Percentiles rank a stretch among this genome's conserved stretches.
phyloP scores from a whole-genome alignment of 2,113 vertebrate species.

The Gopherus evgoodei region DNA sequence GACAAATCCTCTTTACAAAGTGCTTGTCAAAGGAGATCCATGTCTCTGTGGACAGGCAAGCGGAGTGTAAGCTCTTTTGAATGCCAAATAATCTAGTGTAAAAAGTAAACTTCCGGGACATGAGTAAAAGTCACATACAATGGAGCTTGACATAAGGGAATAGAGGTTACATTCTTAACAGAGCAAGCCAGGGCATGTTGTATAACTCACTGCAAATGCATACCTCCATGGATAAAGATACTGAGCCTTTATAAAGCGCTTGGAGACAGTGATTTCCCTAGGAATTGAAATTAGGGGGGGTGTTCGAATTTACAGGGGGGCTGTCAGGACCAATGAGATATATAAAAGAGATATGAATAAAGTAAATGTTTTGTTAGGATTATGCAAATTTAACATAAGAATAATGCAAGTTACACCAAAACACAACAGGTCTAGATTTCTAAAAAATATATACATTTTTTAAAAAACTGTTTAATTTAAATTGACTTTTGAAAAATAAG shows the following conservation, averaged over 20 bases:
- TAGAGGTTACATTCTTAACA: neutral
- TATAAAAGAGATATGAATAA: no score
- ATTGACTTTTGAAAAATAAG: no score
- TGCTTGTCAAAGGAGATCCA: neutral
- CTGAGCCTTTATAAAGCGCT: neutral
- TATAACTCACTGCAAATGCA: neutral
- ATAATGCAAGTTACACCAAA: no score
- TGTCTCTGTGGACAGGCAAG: neutral
- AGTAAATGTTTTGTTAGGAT: no score
- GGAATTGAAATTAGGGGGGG: no score
- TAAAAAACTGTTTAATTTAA: no score
- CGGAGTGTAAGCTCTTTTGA: neutral
- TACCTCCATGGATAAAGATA: neutral
- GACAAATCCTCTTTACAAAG: neutral
- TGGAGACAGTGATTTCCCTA: neutral
- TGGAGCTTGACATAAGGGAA: neutral
- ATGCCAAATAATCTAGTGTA: neutral
- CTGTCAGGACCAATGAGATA: no score
- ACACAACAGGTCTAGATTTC: no score
- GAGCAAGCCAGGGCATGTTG: neutral
- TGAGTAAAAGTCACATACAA: neutral
- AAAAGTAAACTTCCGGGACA: neutral
- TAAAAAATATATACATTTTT: no score
- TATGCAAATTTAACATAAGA: no score
- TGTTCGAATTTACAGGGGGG: no score